Evolutionary conservation across 2,797 vertebrate genomes (phyloP), one percentile per base, ranked within the genome.

Genomic region (Pseudotriccus pelzelni): DNA sequence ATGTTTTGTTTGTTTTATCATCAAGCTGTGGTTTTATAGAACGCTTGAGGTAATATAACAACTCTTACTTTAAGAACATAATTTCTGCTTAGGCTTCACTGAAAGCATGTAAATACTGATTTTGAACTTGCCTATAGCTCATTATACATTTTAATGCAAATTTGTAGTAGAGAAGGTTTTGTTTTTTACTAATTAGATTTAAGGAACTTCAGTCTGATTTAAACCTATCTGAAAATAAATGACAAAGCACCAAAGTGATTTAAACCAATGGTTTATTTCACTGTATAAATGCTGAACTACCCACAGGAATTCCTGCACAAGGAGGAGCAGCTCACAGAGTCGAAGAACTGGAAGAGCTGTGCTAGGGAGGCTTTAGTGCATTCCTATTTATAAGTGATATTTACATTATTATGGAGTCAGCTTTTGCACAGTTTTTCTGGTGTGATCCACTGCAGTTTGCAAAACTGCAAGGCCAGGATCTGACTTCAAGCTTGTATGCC

Each of bases 71-170:
- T 53, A 60, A 44, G 41, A 93, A 78, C 9, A 10, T 60, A 60
- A 88, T 78, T 94, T 88, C 60, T 91, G 52, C 41, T 53, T 86
- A 74, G 41, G 28, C 28, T 88, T 87, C 80, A 81, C 23, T 39
- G 43, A 85, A 30, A 86, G 39, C 7, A 28, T 44, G 25, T 69
- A 94, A 95, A 90, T 82, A 76, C 46, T n/a, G 5, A 2, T 89
- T 94, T 83, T 76, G 30, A 91, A 72, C 20, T 90, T 93, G 69
- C 49, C 41, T 86, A 66, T 52, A 84, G 59, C 47, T 82, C n/a
- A 72, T 93, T 66, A 78, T 36, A 58, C 24, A 73, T 92, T 93
- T 81, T 81, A 87, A 92, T 79, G 59, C n/a, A 90, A 94, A 89
- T 82, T 50, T 84, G 12, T 13, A 64, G 49, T 32, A 62, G 6